These are phyloP conservation scores for Crypturellus tataupa DNA, from an alignment of 2,797 vertebrate species.

Conservation along the genomic window DNA sequence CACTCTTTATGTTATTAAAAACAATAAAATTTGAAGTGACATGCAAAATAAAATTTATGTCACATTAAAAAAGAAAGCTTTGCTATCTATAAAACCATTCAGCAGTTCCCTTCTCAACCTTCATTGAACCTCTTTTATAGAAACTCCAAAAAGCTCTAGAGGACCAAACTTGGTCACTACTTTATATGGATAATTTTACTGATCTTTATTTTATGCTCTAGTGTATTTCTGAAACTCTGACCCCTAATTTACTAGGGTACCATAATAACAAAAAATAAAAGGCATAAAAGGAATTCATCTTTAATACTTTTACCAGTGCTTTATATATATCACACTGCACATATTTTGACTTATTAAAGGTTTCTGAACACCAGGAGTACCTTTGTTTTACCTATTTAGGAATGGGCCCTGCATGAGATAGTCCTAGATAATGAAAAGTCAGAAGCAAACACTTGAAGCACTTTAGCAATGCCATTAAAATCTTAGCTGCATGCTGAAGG, in stretches of 20 bases:
- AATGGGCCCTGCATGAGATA: not conserved
- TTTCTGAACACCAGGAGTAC: not conserved
- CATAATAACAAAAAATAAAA: not conserved
- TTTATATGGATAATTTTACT: not conserved
- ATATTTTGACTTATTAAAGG: not conserved
- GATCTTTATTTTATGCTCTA: constrained; percentile 14
- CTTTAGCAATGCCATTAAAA: not conserved
- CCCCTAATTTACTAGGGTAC: not conserved
- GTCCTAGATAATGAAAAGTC: not conserved
- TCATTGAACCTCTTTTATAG: not conserved
- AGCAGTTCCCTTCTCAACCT: not conserved
- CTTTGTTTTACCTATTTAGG: not conserved
- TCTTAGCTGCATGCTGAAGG: not conserved
- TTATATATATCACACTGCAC: not conserved
- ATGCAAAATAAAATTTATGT: constrained; percentile 49
- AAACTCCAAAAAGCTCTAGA: not conserved
- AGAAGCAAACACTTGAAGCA: not conserved
- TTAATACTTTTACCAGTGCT: constrained; percentile 2
- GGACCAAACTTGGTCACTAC: not conserved
- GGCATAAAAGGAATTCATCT: not conserved
- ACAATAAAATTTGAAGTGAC: constrained; percentile 27
- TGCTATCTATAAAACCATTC: constrained; percentile 28
- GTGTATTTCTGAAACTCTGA: constrained; percentile 6
- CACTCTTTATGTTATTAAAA: constrained; percentile 22
- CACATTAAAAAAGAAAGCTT: constrained; percentile 24